Base-by-base conservation (phyloP, 2,113 vertebrate species). In the Megalops atlanticus region DNA sequence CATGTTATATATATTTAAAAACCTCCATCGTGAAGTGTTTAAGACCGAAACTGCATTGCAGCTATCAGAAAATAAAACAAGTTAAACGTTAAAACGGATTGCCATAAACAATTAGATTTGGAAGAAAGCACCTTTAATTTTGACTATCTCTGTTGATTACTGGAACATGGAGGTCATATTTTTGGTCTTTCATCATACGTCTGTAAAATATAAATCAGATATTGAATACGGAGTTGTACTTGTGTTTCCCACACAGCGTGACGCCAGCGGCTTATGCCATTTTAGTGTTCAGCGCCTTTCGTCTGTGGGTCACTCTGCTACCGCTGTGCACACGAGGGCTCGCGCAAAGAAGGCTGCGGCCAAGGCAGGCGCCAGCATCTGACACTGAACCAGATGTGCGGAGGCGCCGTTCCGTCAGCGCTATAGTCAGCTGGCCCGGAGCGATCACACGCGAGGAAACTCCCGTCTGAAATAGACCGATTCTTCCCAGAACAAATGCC, bases 351-450 rank as follows among this genome's bases (percentile, higher is more conserved):
- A 94, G 91, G 88, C 93, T 94, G 94, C 86, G 94, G 94, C 93
- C 91, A 91, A 92, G 92, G 82, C 91, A 89, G 94, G 94, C 95
- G 94, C 94, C 95, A 94, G 93, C 84, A 89, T 84, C 92, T 90
- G 92, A 89, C 93, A 84, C 85, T 89, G 92, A 94, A 95, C 93
- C 95, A 95, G 94, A 95, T 95, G 95, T 94, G 93, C 83, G 80
- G 90, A 92, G 95, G 94, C 94, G 94, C 95, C 93, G 88, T 89
- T 88, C 86, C 86, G 91, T 90, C 92, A 91, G 92, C 91, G 89
- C 88, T 91, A 71, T 88, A 87, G 88, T 86, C 89, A 27, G 87
- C 84, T 84, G 78, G 87, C 87, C 85, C 84, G 89, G 85, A 76
- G 91, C 87, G 88, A 88, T 92, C 91, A 93, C 94, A 93, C 94